Percentiles rank a stretch among this genome's conserved stretches.
Evolutionary conservation across 2,113 vertebrate species (phyloP).

Genomic region (Leptobrachium leishanense): DNA sequence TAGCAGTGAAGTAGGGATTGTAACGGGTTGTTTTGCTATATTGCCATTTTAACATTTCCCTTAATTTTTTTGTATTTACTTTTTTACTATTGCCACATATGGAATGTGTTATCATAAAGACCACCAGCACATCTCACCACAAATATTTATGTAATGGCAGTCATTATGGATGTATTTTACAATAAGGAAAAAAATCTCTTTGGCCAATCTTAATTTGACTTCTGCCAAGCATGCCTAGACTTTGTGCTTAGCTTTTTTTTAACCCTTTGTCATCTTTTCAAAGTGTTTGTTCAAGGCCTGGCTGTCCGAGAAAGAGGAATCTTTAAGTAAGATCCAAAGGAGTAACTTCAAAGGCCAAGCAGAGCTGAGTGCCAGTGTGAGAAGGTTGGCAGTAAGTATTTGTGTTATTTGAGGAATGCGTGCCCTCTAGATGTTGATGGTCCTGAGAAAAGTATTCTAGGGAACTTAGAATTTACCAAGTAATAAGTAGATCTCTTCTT

Average conservation of each 20-base stretch:
- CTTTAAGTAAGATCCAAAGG: conserved; percentile 83
- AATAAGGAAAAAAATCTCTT: too few species aligned
- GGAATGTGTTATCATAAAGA: too few species aligned
- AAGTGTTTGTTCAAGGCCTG: conserved; percentile 86
- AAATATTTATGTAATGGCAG: too few species aligned
- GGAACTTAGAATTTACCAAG: background rate
- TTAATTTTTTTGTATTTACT: too few species aligned
- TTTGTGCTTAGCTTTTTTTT: background rate
- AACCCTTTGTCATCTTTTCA: conserved; percentile 13
- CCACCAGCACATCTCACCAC: too few species aligned
- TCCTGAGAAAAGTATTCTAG: background rate
- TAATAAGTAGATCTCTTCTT: background rate
- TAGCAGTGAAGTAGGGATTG: too few species aligned
- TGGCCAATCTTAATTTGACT: background rate
- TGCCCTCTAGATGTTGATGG: conserved; percentile 1
- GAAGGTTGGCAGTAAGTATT: conserved; percentile 86
- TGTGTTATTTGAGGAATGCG: conserved; percentile 14
- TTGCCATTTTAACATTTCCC: too few species aligned
- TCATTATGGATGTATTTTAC: too few species aligned
- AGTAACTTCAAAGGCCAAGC: conserved; percentile 83
- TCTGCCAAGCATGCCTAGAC: background rate
- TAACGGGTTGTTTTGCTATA: too few species aligned
- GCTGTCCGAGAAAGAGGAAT: conserved; percentile 87
- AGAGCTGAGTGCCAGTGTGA: conserved; percentile 85
- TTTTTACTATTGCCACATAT: too few species aligned